Conservation (phyloP, 2,888 invertebrate species). For the Aphidoletes aphidimyza region DNA sequence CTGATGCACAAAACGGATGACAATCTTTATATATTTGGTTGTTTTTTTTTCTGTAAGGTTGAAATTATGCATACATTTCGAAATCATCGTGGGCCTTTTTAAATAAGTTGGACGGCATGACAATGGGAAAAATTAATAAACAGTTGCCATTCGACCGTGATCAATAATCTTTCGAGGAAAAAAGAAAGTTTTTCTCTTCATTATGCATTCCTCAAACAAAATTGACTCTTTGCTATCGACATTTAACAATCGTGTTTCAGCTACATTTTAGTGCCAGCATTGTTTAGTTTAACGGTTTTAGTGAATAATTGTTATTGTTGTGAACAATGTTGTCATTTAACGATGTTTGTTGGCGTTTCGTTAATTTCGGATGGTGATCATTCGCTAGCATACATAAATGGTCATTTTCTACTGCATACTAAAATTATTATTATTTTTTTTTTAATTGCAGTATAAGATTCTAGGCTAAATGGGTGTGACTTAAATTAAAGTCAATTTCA, state of each 20-base stretch:
- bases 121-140: constrained; percentile 43
- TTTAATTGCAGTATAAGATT: not conserved
- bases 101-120: not conserved
- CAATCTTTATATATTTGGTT: not conserved
- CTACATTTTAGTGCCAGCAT: not conserved
- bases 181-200: not conserved
- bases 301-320: not conserved
- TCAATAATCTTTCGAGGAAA: not conserved
- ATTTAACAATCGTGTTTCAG: too few relatives aligned
- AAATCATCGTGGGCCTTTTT: not conserved
- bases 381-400: not conserved
- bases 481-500: too few relatives aligned
- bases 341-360: not conserved
- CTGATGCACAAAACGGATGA: not conserved
- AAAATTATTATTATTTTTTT: not conserved
- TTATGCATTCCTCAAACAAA: not conserved
- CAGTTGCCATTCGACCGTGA: constrained; percentile 47
- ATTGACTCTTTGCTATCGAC: not conserved
- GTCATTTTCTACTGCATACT: constrained; percentile 7
- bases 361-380: not conserved
- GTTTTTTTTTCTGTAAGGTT: too few relatives aligned
- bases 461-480: not conserved
- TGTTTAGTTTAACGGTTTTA: constrained; percentile 19
- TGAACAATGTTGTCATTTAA: not conserved
- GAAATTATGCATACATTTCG: not conserved